phyloP scores from a whole-genome alignment of 1,140 invertebrate genomes.

The Mylabris phalerata region DNA sequence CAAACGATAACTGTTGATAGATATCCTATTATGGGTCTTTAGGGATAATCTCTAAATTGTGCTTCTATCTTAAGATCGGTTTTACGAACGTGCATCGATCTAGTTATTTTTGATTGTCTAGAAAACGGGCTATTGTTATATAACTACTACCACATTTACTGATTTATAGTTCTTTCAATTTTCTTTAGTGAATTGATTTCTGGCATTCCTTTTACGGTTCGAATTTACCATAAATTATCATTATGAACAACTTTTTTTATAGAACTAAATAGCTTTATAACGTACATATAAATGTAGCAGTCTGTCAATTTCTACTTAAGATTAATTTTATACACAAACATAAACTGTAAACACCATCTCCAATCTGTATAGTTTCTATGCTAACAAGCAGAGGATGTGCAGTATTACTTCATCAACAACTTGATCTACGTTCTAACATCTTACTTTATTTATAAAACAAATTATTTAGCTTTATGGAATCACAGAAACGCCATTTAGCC shows the following conservation, averaged over 20 bases:
- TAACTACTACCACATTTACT: slow-evolving; percentile 1
- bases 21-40: slow-evolving; percentile 14
- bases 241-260: too few species aligned
- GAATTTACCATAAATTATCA: too few species aligned
- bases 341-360: slow-evolving; percentile 10
- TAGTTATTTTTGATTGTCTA: slow-evolving; percentile 13
- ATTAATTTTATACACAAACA: slow-evolving; percentile 6
- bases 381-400: too few species aligned
- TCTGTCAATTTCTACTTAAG: slow-evolving; percentile 13
- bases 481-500: too few species aligned
- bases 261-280: too few species aligned
- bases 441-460: too few species aligned
- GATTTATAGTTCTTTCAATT: slow-evolving; percentile 7
- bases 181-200: not conserved
- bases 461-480: too few species aligned
- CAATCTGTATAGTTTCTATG: not conserved
- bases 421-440: too few species aligned
- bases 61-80: slow-evolving; percentile 12
- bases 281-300: slow-evolving; percentile 3
- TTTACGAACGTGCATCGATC: slow-evolving; percentile 14
- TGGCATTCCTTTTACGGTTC: too few species aligned
- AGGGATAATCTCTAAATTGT: slow-evolving; percentile 15
- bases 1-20: slow-evolving; percentile 17
- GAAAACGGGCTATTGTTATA: slow-evolving; percentile 6
- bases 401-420: too few species aligned